Conservation (phyloP, 2,888 invertebrate genomes). For the Caenorhabditis sp. region DNA sequence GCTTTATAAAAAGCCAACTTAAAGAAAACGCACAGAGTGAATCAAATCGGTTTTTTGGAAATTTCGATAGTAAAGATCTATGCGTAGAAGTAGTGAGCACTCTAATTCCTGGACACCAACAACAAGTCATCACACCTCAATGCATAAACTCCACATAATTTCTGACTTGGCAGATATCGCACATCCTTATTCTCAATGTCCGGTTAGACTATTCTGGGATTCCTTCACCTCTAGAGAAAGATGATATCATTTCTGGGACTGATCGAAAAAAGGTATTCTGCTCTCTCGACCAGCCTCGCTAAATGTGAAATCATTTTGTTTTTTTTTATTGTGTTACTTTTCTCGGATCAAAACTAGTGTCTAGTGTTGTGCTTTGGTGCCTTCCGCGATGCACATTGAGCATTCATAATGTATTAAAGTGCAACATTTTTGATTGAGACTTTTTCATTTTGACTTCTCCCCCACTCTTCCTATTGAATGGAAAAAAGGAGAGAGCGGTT, state of each 20-base stretch:
- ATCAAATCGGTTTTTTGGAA: neutral
- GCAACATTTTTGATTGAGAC: constrained; percentile 37
- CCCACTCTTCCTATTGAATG: constrained; percentile 3
- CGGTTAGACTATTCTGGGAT: neutral
- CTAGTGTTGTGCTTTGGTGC: constrained; percentile 17
- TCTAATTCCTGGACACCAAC: constrained; percentile 10
- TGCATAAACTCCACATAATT: constrained; percentile 31
- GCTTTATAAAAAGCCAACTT: too few relatives aligned
- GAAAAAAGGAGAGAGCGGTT: neutral
- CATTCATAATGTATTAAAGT: constrained; percentile 22
- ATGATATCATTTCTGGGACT: constrained; percentile 24
- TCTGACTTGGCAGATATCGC: neutral
- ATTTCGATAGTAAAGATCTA: neutral
- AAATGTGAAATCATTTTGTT: constrained; percentile 1
- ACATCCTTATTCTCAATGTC: neutral
- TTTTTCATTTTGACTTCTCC: neutral
- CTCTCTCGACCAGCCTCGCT: neutral
- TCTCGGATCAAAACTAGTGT: neutral
- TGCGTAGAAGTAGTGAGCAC: too few relatives aligned
- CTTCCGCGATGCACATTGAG: constrained; percentile 2
- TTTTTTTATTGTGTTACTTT: neutral
- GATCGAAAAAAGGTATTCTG: constrained; percentile 7
- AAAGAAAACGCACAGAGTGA: too few relatives aligned
- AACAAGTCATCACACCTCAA: neutral
- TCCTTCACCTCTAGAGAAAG: neutral